A percentile compares a stretch with the other conserved stretches of the same genome.
phyloP scores from a whole-genome alignment of 2,797 vertebrate species.

The Xiphorhynchus erythropygius region DNA sequence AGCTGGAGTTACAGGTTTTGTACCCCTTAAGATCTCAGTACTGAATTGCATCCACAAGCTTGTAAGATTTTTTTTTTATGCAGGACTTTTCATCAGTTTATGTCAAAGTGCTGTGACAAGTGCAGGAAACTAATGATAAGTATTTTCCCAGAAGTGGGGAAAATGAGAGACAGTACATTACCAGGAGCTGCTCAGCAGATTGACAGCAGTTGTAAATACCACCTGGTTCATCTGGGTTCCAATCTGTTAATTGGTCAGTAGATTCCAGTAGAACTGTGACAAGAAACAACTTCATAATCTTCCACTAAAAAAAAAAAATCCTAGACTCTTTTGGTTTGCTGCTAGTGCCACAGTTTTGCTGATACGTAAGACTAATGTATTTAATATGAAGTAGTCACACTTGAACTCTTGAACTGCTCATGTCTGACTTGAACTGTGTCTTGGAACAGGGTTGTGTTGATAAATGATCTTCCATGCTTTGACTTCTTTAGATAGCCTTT shows the following conservation, averaged over 20 bases:
- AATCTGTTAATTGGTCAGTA: neutral
- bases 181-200: neutral
- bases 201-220: neutral
- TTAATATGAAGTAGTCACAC: neutral
- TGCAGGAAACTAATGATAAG: rapidly evolving
- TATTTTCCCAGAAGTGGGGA: neutral
- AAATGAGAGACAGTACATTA: neutral
- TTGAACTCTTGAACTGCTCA: neutral
- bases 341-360: neutral
- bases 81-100: neutral
- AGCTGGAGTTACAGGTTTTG: neutral
- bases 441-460: neutral
- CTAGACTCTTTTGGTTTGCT: neutral
- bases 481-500: neutral
- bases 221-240: neutral
- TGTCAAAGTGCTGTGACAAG: neutral
- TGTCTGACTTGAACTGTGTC: neutral
- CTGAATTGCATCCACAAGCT: neutral
- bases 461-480: neutral
- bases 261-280: neutral
- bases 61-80: neutral
- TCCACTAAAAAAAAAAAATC: neutral
- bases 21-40: neutral
- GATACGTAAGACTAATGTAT: neutral
- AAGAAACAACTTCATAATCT: neutral